These are phyloP conservation scores for Acanthosepion esculentum DNA, from an alignment of 2,888 invertebrate species.

Conservation along the genomic window DNA sequence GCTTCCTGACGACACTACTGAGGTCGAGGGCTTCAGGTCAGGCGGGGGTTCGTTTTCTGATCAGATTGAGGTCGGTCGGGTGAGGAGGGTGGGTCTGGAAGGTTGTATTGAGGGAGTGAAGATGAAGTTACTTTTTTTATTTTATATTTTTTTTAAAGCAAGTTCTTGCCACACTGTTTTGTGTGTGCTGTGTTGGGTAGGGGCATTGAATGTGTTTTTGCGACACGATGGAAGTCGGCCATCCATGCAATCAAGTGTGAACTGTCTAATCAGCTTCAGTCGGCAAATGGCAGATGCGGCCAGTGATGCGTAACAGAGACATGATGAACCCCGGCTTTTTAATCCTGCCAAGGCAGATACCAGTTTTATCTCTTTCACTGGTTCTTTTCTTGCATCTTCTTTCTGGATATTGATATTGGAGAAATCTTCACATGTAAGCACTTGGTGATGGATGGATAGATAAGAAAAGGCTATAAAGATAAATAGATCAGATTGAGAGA, in stretches of 20 bases:
- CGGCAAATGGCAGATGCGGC: slow-evolving; percentile 11
- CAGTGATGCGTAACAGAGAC: neutral
- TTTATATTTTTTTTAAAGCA: neutral
- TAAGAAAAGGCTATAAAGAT: neutral
- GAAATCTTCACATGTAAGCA: neutral
- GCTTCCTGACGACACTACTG: slow-evolving; percentile 33
- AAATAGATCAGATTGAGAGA: neutral
- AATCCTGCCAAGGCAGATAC: neutral
- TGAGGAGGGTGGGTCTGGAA: neutral
- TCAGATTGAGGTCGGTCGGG: neutral
- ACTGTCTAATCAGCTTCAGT: slow-evolving; percentile 33
- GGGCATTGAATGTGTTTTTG: neutral
- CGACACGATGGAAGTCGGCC: slow-evolving; percentile 33
- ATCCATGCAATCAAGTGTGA: slow-evolving; percentile 23
- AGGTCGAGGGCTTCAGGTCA: slow-evolving; percentile 20
- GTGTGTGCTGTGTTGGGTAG: neutral
- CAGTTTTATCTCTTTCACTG: slow-evolving; percentile 13
- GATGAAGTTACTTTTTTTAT: neutral
- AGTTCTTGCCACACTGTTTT: neutral
- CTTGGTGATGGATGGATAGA: neutral
- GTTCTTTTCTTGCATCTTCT: slow-evolving; percentile 10
- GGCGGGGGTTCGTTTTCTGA: neutral
- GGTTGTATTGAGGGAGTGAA: neutral
- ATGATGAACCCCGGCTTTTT: slow-evolving; percentile 1
- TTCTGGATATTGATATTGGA: neutral